Evolutionary conservation across 2,797 vertebrate species (phyloP).

Genomic region (Sebastes cheni): DNA sequence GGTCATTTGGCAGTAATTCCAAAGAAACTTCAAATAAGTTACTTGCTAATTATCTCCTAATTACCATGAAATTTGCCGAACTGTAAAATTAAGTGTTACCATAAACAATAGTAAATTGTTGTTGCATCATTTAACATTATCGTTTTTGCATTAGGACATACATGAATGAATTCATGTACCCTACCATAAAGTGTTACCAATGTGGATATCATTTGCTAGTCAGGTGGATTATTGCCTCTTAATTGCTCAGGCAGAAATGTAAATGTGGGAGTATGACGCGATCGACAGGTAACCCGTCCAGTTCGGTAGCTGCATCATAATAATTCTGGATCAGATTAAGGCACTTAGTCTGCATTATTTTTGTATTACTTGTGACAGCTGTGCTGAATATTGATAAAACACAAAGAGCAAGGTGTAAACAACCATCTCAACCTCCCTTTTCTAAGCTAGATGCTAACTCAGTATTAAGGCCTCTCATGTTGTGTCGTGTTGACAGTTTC

Average conservation of each 20-base stretch:
- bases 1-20: too few relatives aligned
- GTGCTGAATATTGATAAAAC: background rate
- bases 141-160: background rate
- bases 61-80: too few relatives aligned
- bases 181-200: background rate
- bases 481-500: constrained; percentile 43
- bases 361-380: constrained; percentile 2
- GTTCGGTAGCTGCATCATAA: background rate
- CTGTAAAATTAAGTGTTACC: too few relatives aligned
- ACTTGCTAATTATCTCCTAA: too few relatives aligned
- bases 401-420: constrained; percentile 5
- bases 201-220: background rate
- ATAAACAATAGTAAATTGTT: background rate
- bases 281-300: background rate
- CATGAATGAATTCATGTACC: background rate
- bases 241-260: constrained; percentile 4
- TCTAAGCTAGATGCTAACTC: constrained; percentile 18
- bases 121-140: background rate
- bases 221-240: background rate
- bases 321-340: background rate
- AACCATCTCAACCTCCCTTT: constrained; percentile 5
- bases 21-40: fast-evolving
- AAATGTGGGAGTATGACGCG: background rate
- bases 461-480: constrained; percentile 15
- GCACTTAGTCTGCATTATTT: background rate